Evolutionary conservation across 2,888 invertebrate genomes (phyloP).

Genomic region (Argynnis bischoffii): DNA sequence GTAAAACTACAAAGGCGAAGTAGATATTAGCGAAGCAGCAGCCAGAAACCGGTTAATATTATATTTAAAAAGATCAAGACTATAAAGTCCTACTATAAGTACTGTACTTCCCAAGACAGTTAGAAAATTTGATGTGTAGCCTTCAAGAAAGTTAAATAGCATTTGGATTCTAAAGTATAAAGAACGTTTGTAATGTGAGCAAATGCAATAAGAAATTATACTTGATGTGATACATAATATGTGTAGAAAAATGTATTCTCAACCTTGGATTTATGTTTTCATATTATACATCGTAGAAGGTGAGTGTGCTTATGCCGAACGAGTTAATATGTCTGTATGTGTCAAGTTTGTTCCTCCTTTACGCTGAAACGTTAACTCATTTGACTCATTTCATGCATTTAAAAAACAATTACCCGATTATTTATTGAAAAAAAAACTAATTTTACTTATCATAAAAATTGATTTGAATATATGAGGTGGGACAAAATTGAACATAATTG

Average conservation of each 20-base stretch:
- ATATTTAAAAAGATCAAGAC: constrained; percentile 24
- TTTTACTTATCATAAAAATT: too few relatives aligned
- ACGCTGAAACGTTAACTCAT: too few relatives aligned
- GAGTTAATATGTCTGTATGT: too few relatives aligned
- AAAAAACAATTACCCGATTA: too few relatives aligned
- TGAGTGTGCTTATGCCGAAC: constrained; percentile 2
- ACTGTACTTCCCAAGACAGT: constrained; percentile 30
- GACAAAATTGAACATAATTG: too few relatives aligned
- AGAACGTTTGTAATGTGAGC: constrained; percentile 32
- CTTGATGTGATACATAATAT: background rate
- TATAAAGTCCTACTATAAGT: constrained; percentile 22
- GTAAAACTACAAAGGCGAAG: too few relatives aligned
- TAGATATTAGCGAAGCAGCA: background rate
- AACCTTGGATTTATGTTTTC: constrained; percentile 2
- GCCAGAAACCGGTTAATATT: background rate
- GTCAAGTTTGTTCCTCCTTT: too few relatives aligned
- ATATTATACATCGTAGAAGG: constrained; percentile 13
- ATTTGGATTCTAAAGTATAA: constrained; percentile 37
- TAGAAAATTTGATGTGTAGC: constrained; percentile 28
- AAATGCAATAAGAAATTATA: constrained; percentile 21
- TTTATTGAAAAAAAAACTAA: too few relatives aligned
- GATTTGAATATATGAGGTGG: too few relatives aligned
- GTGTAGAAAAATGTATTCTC: too few relatives aligned
- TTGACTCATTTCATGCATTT: too few relatives aligned
- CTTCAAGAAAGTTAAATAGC: constrained; percentile 38